phyloP scores from a whole-genome alignment of 2,797 vertebrate genomes.

The Squalus acanthias region DNA sequence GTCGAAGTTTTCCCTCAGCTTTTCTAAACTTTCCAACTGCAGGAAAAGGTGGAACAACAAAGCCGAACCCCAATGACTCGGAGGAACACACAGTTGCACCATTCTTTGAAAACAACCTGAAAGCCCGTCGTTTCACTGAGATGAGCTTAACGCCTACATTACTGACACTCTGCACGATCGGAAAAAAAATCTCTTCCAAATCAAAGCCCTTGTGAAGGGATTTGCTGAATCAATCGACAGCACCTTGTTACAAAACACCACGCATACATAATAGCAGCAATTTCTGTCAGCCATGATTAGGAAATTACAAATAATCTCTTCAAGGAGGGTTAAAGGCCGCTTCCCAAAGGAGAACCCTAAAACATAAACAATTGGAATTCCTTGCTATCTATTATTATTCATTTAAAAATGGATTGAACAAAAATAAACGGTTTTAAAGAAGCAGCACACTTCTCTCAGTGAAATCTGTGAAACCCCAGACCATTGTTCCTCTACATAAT shows the following conservation, averaged over 20 bases:
- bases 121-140: not conserved
- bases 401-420: not conserved
- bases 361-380: not conserved
- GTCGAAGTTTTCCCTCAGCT: not conserved
- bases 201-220: constrained; percentile 45
- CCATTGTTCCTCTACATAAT: not conserved
- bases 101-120: not conserved
- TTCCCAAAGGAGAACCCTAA: not conserved
- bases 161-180: constrained; percentile 40
- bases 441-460: not conserved
- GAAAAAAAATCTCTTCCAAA: constrained; percentile 45
- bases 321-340: not conserved
- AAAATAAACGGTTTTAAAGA: not conserved
- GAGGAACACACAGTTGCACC: not conserved
- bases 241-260: constrained; percentile 39
- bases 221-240: constrained; percentile 46
- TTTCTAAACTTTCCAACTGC: not conserved
- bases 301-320: constrained; percentile 1
- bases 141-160: constrained; percentile 38
- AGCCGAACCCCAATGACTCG: not conserved
- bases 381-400: not conserved
- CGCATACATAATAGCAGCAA: constrained; percentile 39
- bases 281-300: constrained; percentile 40
- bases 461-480: not conserved
- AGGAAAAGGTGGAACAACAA: not conserved